Evolutionary conservation across 1,140 invertebrate species (phyloP), one percentile per base, ranked within the genome.

Genomic region (Drosophila yakuba): DNA sequence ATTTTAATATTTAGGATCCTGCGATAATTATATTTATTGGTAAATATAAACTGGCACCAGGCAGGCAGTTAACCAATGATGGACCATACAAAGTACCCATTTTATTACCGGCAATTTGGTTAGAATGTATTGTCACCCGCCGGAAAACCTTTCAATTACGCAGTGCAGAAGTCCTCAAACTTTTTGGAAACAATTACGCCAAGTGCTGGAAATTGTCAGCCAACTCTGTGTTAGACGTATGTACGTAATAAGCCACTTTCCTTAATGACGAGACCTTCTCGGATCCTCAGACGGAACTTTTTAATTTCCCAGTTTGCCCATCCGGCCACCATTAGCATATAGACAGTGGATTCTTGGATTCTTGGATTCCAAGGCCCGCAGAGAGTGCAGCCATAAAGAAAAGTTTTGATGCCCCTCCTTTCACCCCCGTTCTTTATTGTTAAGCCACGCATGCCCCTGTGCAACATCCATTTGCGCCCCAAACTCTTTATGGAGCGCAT

Each of bases 251-350:
- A 79, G 76, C 56, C 72, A 59, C 57, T 72, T 63, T 50, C 58
- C 45, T 63, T 84, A 80, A 84, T 62, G 74, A 74, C 68, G 61
- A 60, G 74, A 69, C 48, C 75, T 78, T 76, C 48, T 69, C 54
- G 67, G 76, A 75, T 67, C 76, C 80, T 47, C 52, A 56, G 74
- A 52, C 38, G 62, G 39, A 66, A 71, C 59, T 86, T 85, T 71
- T 82, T 86, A 83, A 86, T 86, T 86, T 86, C 82, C 82, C 82
- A 75, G 80, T 86, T 81, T 81, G 82, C 82, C 62, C 82, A 71
- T 85, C 95, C 96, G 20, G 96, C 71, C 78, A 93, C 94, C 80
- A 74, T 93, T 63, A 76, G 60, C 74, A 79, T 74, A 48, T 68
- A 66, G 59, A 72, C 56, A 48, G 48, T 47, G 47, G 59, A 76